phyloP scores from a whole-genome alignment of 2,888 invertebrate species.

The Phorcus lineatus region DNA sequence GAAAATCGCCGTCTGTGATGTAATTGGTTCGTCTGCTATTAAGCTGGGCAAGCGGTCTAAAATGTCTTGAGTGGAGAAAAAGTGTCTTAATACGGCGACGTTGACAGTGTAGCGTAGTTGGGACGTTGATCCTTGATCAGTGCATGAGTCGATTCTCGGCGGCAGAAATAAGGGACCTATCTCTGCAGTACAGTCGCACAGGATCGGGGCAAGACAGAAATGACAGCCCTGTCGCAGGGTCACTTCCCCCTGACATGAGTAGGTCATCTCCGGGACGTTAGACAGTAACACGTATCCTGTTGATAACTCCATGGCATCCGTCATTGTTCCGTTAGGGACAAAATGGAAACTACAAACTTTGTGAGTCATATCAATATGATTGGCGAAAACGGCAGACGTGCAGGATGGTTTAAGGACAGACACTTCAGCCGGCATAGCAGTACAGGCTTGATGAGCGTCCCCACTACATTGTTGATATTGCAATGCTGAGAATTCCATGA shows the following conservation, averaged over 20 bases:
- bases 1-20: background rate
- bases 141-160: background rate
- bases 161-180: background rate
- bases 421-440: background rate
- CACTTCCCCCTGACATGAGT: background rate
- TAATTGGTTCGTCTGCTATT: background rate
- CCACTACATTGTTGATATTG: background rate
- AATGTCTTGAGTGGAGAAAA: background rate
- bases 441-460: background rate
- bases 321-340: background rate
- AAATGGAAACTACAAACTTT: background rate
- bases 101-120: background rate
- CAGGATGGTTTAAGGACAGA: background rate
- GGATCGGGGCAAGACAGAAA: background rate
- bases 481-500: background rate
- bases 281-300: background rate
- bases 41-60: background rate
- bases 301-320: background rate
- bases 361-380: background rate
- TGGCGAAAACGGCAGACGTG: background rate
- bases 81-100: background rate
- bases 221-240: background rate
- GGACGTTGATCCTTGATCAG: background rate
- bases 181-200: background rate
- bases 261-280: background rate